phyloP scores from a whole-genome alignment of 2,797 vertebrate species.

The Cetoscarus ocellatus region DNA sequence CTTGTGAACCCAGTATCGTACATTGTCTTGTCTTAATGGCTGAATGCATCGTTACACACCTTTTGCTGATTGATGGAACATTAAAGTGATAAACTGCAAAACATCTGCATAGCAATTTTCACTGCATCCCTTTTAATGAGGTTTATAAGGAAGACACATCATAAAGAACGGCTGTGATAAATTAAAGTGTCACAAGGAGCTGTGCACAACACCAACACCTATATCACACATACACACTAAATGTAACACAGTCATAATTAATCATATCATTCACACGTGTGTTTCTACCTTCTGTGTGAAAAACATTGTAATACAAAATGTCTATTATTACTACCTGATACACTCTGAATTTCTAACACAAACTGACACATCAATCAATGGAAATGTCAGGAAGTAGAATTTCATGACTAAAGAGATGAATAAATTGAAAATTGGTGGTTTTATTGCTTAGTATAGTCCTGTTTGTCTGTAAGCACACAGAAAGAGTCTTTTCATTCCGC shows the following conservation, averaged over 20 bases:
- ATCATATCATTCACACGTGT: constrained; percentile 24
- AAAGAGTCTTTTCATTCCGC: constrained; percentile 60
- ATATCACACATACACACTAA: not conserved
- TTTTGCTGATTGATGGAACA: not conserved
- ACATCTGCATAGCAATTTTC: not conserved
- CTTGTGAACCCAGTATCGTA: no score
- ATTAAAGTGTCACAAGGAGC: constrained; percentile 6
- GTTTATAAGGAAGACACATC: not conserved
- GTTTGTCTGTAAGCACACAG: constrained; percentile 26
- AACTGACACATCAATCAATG: not conserved
- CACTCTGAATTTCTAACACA: constrained; percentile 2
- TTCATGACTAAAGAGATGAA: constrained; percentile 17
- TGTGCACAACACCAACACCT: constrained; percentile 5
- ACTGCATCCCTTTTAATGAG: constrained; percentile 5
- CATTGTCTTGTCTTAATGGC: not conserved
- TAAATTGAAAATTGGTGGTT: constrained; percentile 8
- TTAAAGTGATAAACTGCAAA: not conserved
- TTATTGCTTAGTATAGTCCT: constrained; percentile 3
- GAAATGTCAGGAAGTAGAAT: constrained; percentile 1
- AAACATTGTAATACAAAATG: constrained; percentile 8
- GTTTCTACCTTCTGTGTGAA: constrained; percentile 3
- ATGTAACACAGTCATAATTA: constrained; percentile 26
- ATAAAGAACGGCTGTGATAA: constrained; percentile 8
- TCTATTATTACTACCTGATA: not conserved
- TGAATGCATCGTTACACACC: not conserved